These are phyloP conservation scores for Myxocyprinus asiaticus DNA, from an alignment of 2,113 vertebrate genomes.

Conservation along the genomic window DNA sequence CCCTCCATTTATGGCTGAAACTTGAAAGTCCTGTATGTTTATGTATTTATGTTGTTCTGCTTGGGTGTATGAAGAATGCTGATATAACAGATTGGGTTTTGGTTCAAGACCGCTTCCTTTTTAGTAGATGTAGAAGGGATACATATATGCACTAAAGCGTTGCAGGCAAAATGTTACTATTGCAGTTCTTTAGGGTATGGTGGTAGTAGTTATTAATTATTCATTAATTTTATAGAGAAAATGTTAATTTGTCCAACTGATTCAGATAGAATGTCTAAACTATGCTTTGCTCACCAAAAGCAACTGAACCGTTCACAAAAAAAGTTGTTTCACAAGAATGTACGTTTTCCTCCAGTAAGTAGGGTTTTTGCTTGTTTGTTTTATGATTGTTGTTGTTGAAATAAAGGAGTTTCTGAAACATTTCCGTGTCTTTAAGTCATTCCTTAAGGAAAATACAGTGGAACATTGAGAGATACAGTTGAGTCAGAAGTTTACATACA, in stretches of 20 bases:
- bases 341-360: constrained; percentile 40
- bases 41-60: constrained; percentile 14
- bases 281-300: constrained; percentile 47
- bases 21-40: constrained; percentile 45
- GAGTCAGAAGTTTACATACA: too few species aligned
- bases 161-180: not conserved
- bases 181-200: not conserved
- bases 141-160: not conserved
- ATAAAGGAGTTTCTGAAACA: constrained; percentile 65
- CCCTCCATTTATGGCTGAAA: constrained; percentile 43
- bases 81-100: constrained; percentile 12
- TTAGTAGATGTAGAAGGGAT: not conserved
- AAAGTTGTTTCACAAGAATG: constrained; percentile 50
- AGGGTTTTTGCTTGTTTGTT: constrained; percentile 22
- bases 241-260: not conserved
- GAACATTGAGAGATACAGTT: too few species aligned
- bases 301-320: constrained; percentile 31
- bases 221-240: not conserved
- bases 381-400: constrained; percentile 59
- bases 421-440: not conserved
- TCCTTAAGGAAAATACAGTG: too few species aligned
- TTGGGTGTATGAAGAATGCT: constrained; percentile 31
- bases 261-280: not conserved
- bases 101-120: not conserved
- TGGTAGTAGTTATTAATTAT: not conserved